Conservation (phyloP, 37 sponge, comb jelly and placozoan species). For the Beroe forskalii region DNA sequence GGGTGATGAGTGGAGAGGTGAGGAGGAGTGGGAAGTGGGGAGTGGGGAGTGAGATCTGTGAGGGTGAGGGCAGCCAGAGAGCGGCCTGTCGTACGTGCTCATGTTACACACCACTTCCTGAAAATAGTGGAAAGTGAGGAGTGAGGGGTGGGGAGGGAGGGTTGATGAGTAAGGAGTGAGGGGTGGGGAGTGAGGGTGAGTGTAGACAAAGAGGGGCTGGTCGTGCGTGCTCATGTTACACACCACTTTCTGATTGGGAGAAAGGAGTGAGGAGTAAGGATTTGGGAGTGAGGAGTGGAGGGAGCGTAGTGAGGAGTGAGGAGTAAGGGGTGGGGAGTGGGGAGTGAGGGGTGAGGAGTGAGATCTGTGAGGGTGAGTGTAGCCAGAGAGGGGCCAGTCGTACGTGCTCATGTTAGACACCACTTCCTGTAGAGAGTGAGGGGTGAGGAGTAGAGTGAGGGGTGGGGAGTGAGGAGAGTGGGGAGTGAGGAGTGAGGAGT, state of each 20-base stretch:
- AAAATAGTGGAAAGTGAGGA: too few species aligned
- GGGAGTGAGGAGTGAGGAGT: neutral
- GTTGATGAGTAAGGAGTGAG: neutral
- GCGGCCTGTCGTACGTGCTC: too few species aligned
- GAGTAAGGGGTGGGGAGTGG: neutral
- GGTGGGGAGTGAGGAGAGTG: neutral
- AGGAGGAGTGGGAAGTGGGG: neutral
- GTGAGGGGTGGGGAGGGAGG: neutral
- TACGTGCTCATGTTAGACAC: constrained; percentile 59
- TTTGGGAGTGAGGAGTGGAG: neutral
- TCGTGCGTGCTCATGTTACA: neutral
- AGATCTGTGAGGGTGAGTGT: neutral
- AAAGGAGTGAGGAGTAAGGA: neutral
- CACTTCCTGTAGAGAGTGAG: too few species aligned
- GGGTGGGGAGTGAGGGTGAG: neutral
- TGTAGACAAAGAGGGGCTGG: neutral
- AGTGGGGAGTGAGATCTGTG: too few species aligned
- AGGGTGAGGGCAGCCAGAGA: too few species aligned
- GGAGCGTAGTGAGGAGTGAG: neutral
- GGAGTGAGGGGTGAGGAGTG: neutral
- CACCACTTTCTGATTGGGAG: neutral
- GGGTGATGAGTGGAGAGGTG: neutral
- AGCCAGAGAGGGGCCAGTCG: constrained; percentile 42
- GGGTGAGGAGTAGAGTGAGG: neutral
- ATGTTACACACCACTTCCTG: too few species aligned